A percentile compares a stretch with the other conserved stretches of the same genome.
Evolutionary conservation across 2,797 vertebrate genomes (phyloP).

Genomic region (Syndactyla subalaris): DNA sequence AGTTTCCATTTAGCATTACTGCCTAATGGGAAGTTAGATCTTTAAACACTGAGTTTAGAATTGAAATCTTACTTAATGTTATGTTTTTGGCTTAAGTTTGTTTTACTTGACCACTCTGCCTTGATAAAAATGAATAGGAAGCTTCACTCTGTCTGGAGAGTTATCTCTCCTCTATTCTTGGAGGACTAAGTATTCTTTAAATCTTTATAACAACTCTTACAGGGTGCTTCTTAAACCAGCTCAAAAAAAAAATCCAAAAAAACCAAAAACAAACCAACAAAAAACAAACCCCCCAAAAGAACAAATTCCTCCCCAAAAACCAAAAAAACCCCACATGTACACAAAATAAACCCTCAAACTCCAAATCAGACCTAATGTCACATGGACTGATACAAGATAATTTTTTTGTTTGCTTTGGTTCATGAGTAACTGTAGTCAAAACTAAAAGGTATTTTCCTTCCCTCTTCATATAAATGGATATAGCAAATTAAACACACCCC

Average conservation of each 20-base stretch:
- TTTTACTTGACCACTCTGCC: background rate
- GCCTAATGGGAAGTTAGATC: background rate
- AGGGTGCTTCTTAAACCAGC: background rate
- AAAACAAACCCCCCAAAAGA: too few relatives aligned
- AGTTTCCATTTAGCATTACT: background rate
- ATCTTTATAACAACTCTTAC: background rate
- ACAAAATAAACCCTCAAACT: too few relatives aligned
- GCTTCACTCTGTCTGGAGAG: background rate
- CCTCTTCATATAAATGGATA: background rate
- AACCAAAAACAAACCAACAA: too few relatives aligned
- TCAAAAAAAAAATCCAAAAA: background rate
- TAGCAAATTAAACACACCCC: background rate
- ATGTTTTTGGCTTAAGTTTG: background rate
- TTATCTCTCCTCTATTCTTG: background rate
- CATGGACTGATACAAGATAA: rapidly evolving
- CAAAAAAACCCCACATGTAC: too few relatives aligned
- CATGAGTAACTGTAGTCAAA: background rate
- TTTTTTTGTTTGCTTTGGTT: background rate
- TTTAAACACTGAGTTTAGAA: background rate
- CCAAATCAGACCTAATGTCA: rapidly evolving
- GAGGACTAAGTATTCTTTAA: background rate
- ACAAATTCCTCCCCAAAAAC: too few relatives aligned
- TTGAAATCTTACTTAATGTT: background rate
- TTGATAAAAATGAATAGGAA: background rate
- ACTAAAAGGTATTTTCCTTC: background rate